A percentile compares a stretch with the other conserved stretches of the same genome.
Evolutionary conservation across 2,797 vertebrate genomes (phyloP).

Genomic region (Thunnus albacares): DNA sequence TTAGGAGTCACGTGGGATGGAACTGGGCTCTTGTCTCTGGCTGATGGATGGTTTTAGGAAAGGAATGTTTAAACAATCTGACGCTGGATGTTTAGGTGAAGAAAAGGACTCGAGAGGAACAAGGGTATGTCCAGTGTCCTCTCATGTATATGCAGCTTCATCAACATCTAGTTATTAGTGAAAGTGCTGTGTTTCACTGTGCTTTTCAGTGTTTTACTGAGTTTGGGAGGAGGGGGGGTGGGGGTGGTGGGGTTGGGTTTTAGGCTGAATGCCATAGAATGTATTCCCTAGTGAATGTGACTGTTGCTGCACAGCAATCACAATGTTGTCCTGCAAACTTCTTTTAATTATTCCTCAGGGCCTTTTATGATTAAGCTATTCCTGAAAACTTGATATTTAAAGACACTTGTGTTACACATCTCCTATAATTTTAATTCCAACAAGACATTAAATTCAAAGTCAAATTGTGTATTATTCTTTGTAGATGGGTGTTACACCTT

Average conservation of each 20-base stretch:
- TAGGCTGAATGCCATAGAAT: background rate
- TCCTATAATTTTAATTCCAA: background rate
- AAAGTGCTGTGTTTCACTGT: background rate
- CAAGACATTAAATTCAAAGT: background rate
- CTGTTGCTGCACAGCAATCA: no score
- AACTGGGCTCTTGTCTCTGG: slow-evolving; percentile 45
- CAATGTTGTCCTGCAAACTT: no score
- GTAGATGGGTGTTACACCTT: background rate
- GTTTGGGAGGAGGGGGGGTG: background rate
- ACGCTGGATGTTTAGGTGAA: slow-evolving; percentile 70
- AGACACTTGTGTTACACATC: no score
- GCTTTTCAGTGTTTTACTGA: slow-evolving; percentile 2
- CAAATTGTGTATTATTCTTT: background rate
- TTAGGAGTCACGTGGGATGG: slow-evolving; percentile 58
- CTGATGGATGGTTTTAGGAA: slow-evolving; percentile 78
- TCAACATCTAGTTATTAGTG: slow-evolving; percentile 28
- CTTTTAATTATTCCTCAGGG: no score
- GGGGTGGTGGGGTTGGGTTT: background rate
- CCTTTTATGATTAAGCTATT: no score
- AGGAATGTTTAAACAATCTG: slow-evolving; percentile 81
- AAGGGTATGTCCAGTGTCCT: slow-evolving; percentile 44
- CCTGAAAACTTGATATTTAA: background rate
- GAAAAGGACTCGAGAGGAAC: slow-evolving; percentile 53
- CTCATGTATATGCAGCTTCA: slow-evolving; percentile 17
- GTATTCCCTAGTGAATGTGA: background rate